Conservation (phyloP, 2,888 invertebrate genomes). For the Eilema griseolum region DNA sequence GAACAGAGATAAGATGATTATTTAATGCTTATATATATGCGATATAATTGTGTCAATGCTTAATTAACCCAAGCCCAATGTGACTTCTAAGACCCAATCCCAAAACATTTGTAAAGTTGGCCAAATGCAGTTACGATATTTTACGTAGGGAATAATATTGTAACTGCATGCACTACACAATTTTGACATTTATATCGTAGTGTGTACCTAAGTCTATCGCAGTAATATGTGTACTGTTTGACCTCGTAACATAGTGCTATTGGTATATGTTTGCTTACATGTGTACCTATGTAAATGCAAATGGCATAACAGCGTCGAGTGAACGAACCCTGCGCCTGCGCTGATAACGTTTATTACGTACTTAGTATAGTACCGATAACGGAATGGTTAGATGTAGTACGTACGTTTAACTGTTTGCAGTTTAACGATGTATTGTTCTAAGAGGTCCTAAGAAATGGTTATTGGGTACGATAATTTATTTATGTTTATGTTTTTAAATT, state of each 20-base stretch:
- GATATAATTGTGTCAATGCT: background rate
- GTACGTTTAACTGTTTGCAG: background rate
- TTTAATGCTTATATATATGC: background rate
- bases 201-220: background rate
- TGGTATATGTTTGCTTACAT: background rate
- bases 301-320: slow-evolving; percentile 27
- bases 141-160: background rate
- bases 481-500: background rate
- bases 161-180: no score
- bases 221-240: background rate
- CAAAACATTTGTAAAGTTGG: background rate
- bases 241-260: background rate
- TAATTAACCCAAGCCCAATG: no score
- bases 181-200: background rate
- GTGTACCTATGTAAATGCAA: slow-evolving; percentile 9
- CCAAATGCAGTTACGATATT: background rate
- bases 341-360: slow-evolving; percentile 56
- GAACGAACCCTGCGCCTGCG: slow-evolving; percentile 54
- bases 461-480: slow-evolving; percentile 5
- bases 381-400: slow-evolving; percentile 35
- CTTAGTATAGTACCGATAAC: slow-evolving; percentile 47
- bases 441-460: slow-evolving; percentile 6
- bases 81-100: background rate
- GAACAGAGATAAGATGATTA: background rate
- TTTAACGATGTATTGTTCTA: slow-evolving; percentile 16